Base-by-base conservation (phyloP, 2,797 vertebrate species). In the Poecilia gillii region DNA sequence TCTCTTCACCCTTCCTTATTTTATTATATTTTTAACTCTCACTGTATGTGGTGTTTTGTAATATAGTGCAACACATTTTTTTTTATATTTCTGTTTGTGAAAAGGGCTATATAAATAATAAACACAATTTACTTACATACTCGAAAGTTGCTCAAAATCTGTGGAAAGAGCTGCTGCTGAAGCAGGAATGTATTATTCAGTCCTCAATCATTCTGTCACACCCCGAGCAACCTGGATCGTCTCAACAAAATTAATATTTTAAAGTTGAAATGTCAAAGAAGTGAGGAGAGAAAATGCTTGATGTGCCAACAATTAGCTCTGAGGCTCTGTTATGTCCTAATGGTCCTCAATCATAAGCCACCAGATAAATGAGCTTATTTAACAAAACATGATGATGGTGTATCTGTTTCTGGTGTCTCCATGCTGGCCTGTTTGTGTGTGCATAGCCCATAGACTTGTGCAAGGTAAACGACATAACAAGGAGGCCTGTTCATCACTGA, bases 211-310 rank as follows among this genome's bases (percentile, higher is more conserved):
- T 86, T 84, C 85, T 88, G 80, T 92, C 92, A 86, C 81, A 86
- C 88, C 91, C 92, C 91, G 82, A 94, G 90, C 90, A 88, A 94
- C 94, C 90, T 93, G 91, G 88, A 94, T 94, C 89, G 85, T 93
- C 92, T 78, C 87, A 81, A 90, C 89, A 90, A 93, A 93, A 95
- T 95, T 88, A 90, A 95, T 95, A 94, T 93, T 94, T 95, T 90
- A 90, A 94, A 93, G 92, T 90, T 94, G 94, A 89, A 84, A 87
- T 92, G 94, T 95, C 92, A 94, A 84, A 89, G 87, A 92, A 91
- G 91, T 88, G 82, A 87, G 75, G 55, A 64, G 57, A 46, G 81
- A 20, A 83, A 86, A 91, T 90, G 89, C 85, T 90, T 77, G 84
- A 81, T 75, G 77, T 82, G 85, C 94, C 89, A 90, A 93, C 92